phyloP scores from a whole-genome alignment of 37 sponge, comb jelly and placozoan genomes.

The Eunapius fragilis region DNA sequence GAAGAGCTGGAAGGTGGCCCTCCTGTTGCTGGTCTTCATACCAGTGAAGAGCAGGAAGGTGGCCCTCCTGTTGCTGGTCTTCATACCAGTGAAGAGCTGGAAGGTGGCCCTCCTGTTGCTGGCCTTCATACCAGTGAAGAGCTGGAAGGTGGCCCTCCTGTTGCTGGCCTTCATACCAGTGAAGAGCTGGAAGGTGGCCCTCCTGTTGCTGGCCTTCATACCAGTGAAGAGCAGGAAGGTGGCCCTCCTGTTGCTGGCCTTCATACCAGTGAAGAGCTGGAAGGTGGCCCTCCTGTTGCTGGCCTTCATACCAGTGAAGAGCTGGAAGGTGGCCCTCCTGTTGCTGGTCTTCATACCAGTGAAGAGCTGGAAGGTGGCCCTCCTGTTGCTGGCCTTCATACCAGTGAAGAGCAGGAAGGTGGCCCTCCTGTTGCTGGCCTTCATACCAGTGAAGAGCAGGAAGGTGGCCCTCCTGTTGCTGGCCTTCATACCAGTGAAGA shows the following conservation, averaged over 20 bases:
- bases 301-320: constrained; percentile 46
- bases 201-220: constrained; percentile 60
- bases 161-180: constrained; percentile 57
- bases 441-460: constrained; percentile 54
- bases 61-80: constrained; percentile 61
- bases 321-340: constrained; percentile 62
- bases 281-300: constrained; percentile 68
- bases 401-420: constrained; percentile 56
- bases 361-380: constrained; percentile 56
- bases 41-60: constrained; percentile 56
- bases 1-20: constrained; percentile 56
- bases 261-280: constrained; percentile 55
- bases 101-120: constrained; percentile 68
- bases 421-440: constrained; percentile 59
- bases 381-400: constrained; percentile 60
- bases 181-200: constrained; percentile 56
- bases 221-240: constrained; percentile 56
- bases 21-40: constrained; percentile 62
- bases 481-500: constrained; percentile 46
- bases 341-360: constrained; percentile 59
- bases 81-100: constrained; percentile 55
- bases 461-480: constrained; percentile 68
- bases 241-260: constrained; percentile 59
- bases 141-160: constrained; percentile 62
- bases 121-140: constrained; percentile 46